Percentiles rank a stretch among this genome's conserved stretches.
Conservation (phyloP, 2,797 vertebrate species). For the Rallus crepitans region DNA sequence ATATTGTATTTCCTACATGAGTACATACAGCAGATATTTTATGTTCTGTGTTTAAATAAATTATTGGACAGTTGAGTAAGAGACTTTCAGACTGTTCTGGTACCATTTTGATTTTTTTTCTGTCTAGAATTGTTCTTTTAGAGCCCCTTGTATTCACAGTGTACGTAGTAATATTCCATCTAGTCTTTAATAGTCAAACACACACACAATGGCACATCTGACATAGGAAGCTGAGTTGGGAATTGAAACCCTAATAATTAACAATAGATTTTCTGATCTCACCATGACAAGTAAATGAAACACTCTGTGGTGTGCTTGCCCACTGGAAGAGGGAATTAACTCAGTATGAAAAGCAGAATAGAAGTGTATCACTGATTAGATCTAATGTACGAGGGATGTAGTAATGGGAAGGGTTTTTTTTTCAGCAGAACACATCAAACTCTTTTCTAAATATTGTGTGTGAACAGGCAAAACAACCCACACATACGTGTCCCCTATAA, state of each 20-base stretch:
- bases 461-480: neutral
- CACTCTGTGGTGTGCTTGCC: conserved; percentile 46
- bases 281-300: conserved; percentile 69
- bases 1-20: neutral
- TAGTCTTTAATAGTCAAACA: conserved; percentile 52
- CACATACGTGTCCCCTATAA: neutral
- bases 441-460: neutral
- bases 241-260: conserved; percentile 74
- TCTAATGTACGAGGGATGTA: conserved; percentile 41
- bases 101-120: neutral
- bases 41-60: neutral
- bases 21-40: neutral
- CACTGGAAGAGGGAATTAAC: conserved; percentile 68
- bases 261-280: conserved; percentile 71
- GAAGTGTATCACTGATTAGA: conserved; percentile 52
- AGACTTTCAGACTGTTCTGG: neutral
- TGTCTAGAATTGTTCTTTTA: neutral
- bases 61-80: neutral
- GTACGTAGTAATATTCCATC: conserved; percentile 27
- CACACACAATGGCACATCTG: conserved; percentile 37
- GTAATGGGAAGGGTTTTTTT: conserved; percentile 35
- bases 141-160: neutral
- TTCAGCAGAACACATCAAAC: conserved; percentile 52
- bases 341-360: conserved; percentile 49
- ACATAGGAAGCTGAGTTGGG: conserved; percentile 65